Percentiles rank a stretch among this genome's conserved stretches.
These are phyloP conservation scores for Syngnathus acus DNA, from an alignment of 2,797 vertebrate genomes.

Conservation along the genomic window DNA sequence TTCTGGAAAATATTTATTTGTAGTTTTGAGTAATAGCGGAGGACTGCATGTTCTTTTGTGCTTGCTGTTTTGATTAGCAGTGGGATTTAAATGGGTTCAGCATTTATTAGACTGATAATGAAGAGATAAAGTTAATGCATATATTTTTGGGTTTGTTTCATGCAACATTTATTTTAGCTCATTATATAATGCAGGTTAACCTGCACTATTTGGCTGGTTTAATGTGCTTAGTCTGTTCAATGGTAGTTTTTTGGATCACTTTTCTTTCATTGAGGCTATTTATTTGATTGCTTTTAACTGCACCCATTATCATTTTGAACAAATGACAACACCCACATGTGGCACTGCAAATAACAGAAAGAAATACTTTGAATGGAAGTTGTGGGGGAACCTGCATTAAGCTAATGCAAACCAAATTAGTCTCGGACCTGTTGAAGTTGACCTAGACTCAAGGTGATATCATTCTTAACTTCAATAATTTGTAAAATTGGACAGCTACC, in stretches of 20 bases:
- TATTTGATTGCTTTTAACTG: background rate
- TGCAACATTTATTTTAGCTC: too few species aligned
- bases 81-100: too few species aligned
- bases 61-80: too few species aligned
- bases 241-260: background rate
- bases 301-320: background rate
- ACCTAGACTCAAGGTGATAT: background rate
- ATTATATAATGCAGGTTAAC: too few species aligned
- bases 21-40: too few species aligned
- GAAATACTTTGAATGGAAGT: background rate
- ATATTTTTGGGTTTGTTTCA: too few species aligned
- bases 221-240: background rate
- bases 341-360: background rate
- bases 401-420: conserved; percentile 1
- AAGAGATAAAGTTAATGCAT: too few species aligned
- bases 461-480: background rate
- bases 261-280: background rate
- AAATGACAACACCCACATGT: background rate
- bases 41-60: too few species aligned
- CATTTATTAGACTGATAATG: too few species aligned
- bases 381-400: background rate
- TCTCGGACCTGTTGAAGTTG: too few species aligned
- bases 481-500: background rate
- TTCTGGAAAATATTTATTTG: too few species aligned
- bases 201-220: too few species aligned